Evolutionary conservation across 2,888 invertebrate genomes (phyloP).

Genomic region (Lasioglossum malachurum): DNA sequence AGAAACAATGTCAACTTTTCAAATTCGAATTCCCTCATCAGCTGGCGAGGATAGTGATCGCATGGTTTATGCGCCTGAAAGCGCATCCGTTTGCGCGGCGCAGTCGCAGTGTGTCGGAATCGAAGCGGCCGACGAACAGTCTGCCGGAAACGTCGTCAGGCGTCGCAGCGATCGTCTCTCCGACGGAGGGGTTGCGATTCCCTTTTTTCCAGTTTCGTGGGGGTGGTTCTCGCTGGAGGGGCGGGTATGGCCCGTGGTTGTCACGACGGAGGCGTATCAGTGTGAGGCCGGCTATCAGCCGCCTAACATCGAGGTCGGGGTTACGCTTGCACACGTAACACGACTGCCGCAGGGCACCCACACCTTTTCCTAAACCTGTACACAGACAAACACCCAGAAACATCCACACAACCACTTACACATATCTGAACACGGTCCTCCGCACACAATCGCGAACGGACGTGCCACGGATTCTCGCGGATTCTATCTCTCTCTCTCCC

Average conservation of each 20-base stretch:
- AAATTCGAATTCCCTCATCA: neutral
- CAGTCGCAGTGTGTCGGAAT: slow-evolving; percentile 44
- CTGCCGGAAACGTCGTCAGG: slow-evolving; percentile 48
- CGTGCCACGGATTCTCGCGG: slow-evolving; percentile 53
- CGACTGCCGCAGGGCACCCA: slow-evolving; percentile 67
- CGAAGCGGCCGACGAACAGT: slow-evolving; percentile 43
- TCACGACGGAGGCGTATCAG: slow-evolving; percentile 74
- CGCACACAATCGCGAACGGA: slow-evolving; percentile 29
- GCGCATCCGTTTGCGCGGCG: slow-evolving; percentile 14
- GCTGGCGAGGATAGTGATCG: neutral
- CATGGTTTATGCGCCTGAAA: slow-evolving; percentile 12
- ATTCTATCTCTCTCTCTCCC: slow-evolving; percentile 9
- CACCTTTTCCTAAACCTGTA: slow-evolving; percentile 33
- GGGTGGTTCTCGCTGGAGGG: slow-evolving; percentile 26
- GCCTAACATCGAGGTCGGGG: slow-evolving; percentile 81
- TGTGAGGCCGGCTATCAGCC: slow-evolving; percentile 84
- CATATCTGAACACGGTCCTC: slow-evolving; percentile 21
- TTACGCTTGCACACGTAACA: slow-evolving; percentile 72
- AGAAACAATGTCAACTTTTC: neutral
- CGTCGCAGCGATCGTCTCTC: slow-evolving; percentile 58
- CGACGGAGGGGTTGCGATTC: slow-evolving; percentile 55
- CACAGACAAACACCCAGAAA: neutral
- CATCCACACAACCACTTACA: neutral
- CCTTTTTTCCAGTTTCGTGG: slow-evolving; percentile 22
- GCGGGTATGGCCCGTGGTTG: slow-evolving; percentile 66